These are phyloP conservation scores for Ctenopoma kingsleyae DNA, from an alignment of 2,797 vertebrate species.

Conservation along the genomic window DNA sequence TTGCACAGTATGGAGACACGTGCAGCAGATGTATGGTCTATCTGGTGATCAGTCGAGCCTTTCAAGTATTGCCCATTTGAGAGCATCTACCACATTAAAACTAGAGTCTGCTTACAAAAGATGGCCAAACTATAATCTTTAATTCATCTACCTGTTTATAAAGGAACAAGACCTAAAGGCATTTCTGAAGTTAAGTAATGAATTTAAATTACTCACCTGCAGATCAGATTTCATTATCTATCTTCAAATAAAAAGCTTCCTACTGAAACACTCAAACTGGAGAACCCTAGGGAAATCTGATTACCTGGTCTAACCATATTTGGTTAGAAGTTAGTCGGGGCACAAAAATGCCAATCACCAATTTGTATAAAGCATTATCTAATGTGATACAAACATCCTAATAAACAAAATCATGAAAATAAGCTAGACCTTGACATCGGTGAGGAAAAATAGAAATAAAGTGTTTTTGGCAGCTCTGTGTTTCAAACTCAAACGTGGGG, in stretches of 20 bases:
- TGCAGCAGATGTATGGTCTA: neutral
- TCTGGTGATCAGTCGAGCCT: neutral
- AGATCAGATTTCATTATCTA: neutral
- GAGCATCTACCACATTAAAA: neutral
- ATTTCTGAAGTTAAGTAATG: neutral
- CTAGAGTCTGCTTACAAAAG: neutral
- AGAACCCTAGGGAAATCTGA: neutral
- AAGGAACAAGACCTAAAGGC: neutral
- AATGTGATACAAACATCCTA: neutral
- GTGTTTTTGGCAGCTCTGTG: too few species aligned
- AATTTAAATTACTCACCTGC: neutral
- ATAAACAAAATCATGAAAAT: neutral
- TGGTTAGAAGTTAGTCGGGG: too few species aligned
- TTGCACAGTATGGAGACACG: neutral
- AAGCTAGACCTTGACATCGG: neutral
- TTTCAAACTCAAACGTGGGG: too few species aligned
- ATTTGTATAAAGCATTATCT: neutral
- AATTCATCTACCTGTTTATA: neutral
- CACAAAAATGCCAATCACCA: too few species aligned
- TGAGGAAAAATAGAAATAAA: neutral
- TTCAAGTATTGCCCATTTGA: neutral
- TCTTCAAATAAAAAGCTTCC: neutral
- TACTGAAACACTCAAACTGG: neutral
- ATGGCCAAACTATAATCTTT: neutral
- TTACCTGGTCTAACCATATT: too few species aligned